A percentile compares a stretch with the other conserved stretches of the same genome.
Conservation (phyloP, 2,113 vertebrate species). For the Myotis davidii region DNA sequence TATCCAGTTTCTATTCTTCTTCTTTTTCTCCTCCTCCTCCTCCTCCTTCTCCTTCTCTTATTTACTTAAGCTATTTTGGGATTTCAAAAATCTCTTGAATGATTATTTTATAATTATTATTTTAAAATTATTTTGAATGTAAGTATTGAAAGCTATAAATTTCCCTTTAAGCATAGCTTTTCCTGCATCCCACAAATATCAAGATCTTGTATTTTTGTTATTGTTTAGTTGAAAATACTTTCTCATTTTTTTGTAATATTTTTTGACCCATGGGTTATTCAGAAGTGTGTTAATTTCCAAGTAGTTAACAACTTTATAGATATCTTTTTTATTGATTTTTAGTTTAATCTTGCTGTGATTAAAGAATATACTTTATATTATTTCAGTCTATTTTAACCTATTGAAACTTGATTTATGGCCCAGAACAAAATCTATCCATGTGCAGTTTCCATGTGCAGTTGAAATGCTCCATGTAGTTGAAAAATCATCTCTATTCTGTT, state of each 20-base stretch:
- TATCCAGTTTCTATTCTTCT: neutral
- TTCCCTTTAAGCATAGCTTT: neutral
- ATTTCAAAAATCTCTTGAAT: conserved; percentile 7
- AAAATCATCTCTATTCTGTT: neutral
- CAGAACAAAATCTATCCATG: neutral
- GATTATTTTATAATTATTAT: neutral
- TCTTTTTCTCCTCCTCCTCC: neutral
- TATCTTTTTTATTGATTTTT: neutral
- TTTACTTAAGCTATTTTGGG: neutral
- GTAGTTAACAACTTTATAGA: neutral
- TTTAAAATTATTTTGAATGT: neutral
- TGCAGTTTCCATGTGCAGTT: neutral
- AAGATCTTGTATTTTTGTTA: neutral
- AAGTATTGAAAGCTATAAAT: neutral
- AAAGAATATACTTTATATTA: neutral
- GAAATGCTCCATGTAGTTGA: neutral
- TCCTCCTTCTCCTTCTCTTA: neutral
- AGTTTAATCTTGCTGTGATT: neutral
- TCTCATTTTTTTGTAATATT: neutral
- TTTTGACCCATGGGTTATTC: neutral
- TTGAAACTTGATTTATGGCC: neutral
- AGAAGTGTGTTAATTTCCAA: conserved; percentile 2
- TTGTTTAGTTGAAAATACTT: conserved; percentile 25
- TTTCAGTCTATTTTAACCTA: neutral
- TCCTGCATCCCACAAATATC: neutral